Percentiles rank a stretch among this genome's conserved stretches.
Evolutionary conservation across 2,797 vertebrate species (phyloP).

Genomic region (Choloepus didactylus): DNA sequence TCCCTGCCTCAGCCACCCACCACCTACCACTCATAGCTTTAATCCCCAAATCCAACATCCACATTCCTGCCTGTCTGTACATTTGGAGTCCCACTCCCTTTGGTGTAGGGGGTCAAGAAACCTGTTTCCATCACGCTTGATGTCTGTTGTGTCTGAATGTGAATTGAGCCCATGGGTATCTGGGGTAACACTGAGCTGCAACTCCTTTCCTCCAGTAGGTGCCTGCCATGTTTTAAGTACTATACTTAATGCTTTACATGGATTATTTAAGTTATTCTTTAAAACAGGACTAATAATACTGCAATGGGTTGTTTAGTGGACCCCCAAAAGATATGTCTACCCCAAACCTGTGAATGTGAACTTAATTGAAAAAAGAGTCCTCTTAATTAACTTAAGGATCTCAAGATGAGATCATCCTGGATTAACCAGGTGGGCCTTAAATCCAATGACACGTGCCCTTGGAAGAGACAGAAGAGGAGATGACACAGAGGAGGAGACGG

Average conservation of each 20-base stretch:
- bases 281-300: neutral
- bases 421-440: too few species aligned
- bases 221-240: neutral
- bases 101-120: neutral
- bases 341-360: too few species aligned
- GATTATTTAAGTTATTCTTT: neutral
- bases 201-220: neutral
- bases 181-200: accelerated
- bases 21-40: neutral
- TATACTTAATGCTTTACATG: neutral
- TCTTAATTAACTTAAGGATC: too few species aligned
- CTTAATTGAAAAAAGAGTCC: too few species aligned
- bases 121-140: neutral
- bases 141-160: neutral
- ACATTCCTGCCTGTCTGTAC: neutral
- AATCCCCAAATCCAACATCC: neutral
- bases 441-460: too few species aligned
- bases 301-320: too few species aligned
- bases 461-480: too few species aligned
- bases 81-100: neutral
- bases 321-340: too few species aligned
- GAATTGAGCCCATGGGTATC: neutral
- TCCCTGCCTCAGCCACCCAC: neutral
- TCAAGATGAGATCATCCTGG: too few species aligned
- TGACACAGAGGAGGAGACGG: too few species aligned